phyloP scores from a whole-genome alignment of 2,888 invertebrate species.

The Orthosia incerta region DNA sequence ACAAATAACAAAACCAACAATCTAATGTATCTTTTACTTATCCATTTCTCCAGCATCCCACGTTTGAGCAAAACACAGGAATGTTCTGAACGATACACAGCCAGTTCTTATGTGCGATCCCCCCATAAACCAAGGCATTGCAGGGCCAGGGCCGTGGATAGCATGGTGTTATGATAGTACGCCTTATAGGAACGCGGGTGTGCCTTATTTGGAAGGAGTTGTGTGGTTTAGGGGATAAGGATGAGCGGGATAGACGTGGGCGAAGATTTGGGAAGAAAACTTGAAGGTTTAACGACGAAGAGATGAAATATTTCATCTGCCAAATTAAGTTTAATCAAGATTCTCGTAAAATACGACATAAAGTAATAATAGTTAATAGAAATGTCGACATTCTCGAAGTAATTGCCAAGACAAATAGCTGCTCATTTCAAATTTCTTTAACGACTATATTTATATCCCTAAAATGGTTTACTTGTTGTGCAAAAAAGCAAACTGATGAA shows the following conservation, averaged over 20 bases:
- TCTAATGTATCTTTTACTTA: constrained; percentile 21
- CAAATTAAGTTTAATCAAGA: background rate
- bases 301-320: background rate
- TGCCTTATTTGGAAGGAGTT: constrained; percentile 60
- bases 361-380: background rate
- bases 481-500: background rate
- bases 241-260: constrained; percentile 28
- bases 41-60: constrained; percentile 48
- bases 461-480: background rate
- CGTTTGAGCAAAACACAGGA: constrained; percentile 48
- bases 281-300: background rate
- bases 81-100: constrained; percentile 42
- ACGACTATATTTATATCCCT: background rate
- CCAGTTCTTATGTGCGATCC: constrained; percentile 70
- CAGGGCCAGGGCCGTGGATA: constrained; percentile 50
- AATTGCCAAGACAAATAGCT: background rate
- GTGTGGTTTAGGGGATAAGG: constrained; percentile 45
- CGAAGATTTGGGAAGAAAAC: background rate
- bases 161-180: constrained; percentile 74
- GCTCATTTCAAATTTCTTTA: background rate
- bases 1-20: constrained; percentile 36
- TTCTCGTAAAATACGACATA: background rate
- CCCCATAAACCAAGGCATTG: constrained; percentile 58
- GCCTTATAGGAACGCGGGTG: constrained; percentile 70
- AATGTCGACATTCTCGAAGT: background rate